These are phyloP conservation scores for Aphrocallistes beatrix DNA, from an alignment of 37 sponge, comb jelly and placozoan species.

Conservation along the genomic window DNA sequence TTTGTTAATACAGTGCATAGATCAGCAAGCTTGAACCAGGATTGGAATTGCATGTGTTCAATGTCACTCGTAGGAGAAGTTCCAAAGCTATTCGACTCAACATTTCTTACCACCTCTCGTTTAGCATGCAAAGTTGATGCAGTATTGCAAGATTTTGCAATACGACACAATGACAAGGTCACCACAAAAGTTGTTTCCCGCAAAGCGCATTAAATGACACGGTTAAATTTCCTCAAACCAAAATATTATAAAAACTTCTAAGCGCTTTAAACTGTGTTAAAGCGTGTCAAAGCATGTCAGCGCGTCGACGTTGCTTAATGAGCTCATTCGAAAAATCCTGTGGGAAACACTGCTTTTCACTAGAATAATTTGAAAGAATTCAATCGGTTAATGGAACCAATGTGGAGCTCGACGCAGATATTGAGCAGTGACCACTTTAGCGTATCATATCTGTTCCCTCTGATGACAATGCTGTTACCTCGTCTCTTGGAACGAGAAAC, in stretches of 20 bases:
- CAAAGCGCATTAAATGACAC: too few species aligned
- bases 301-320: too few species aligned
- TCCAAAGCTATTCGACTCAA: neutral
- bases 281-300: too few species aligned
- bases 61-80: neutral
- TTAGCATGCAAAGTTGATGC: neutral
- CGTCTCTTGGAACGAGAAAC: neutral
- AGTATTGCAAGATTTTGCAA: slow-evolving; percentile 11
- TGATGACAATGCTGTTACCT: neutral
- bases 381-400: neutral
- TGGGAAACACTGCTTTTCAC: too few species aligned
- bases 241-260: too few species aligned
- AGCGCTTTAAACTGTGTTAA: too few species aligned
- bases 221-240: too few species aligned
- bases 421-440: neutral
- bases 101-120: neutral
- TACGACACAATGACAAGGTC: slow-evolving; percentile 10
- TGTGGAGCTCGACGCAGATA: neutral
- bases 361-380: neutral
- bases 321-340: too few species aligned
- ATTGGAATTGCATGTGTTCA: neutral
- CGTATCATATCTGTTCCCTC: neutral
- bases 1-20: neutral
- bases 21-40: neutral
- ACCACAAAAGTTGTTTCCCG: neutral